Conservation (phyloP, 2,113 vertebrate species). For the Forbesichthys agassizii region DNA sequence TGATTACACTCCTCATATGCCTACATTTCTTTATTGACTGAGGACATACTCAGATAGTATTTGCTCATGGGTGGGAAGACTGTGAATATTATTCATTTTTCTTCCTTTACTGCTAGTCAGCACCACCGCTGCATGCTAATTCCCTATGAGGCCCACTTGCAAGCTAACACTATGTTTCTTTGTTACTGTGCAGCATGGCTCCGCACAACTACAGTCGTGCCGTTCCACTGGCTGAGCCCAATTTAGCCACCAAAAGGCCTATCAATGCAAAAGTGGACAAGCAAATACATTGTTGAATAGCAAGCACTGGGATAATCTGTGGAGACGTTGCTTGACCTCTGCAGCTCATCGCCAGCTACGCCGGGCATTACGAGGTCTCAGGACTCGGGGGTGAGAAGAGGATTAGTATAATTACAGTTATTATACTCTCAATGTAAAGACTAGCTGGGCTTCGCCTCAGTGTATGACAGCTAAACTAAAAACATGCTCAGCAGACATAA, state of each 20-base stretch:
- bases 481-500: slow-evolving; percentile 57
- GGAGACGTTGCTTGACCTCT: slow-evolving; percentile 72
- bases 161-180: slow-evolving; percentile 21
- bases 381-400: slow-evolving; percentile 54
- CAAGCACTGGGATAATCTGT: slow-evolving; percentile 67
- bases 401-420: slow-evolving; percentile 76
- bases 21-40: slow-evolving; percentile 14
- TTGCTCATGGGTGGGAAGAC: slow-evolving; percentile 32
- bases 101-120: slow-evolving; percentile 20
- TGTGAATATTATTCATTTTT: slow-evolving; percentile 28
- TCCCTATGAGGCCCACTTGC: slow-evolving; percentile 9
- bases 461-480: slow-evolving; percentile 74
- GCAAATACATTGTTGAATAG: slow-evolving; percentile 55
- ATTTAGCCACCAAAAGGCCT: slow-evolving; percentile 33
- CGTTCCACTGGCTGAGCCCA: slow-evolving; percentile 47
- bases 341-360: slow-evolving; percentile 51
- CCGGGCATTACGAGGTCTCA: slow-evolving; percentile 48
- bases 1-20: slow-evolving; percentile 7
- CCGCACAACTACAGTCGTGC: slow-evolving; percentile 24
- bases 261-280: slow-evolving; percentile 51
- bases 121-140: slow-evolving; percentile 35
- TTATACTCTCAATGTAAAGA: slow-evolving; percentile 68
- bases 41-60: slow-evolving; percentile 36
- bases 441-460: slow-evolving; percentile 55
- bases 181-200: slow-evolving; percentile 22